phyloP scores from a whole-genome alignment of 2,113 vertebrate genomes.

The Pithys albifrons region DNA sequence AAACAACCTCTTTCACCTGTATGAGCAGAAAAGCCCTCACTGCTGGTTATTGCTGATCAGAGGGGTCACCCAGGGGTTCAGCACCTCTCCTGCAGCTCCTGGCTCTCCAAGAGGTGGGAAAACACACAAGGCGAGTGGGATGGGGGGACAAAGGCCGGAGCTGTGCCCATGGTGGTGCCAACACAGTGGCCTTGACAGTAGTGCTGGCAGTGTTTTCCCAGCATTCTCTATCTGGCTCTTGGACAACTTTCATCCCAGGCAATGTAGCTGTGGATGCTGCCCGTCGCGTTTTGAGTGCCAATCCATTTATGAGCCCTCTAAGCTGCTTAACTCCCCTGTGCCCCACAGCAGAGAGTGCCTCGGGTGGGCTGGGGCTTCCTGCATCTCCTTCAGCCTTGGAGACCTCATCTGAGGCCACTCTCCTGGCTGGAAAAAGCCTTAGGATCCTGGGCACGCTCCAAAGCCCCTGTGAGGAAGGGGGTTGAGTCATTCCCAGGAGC shows the following conservation, averaged over 20 bases:
- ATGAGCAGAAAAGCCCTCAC: background rate
- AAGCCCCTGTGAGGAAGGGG: background rate
- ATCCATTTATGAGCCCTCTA: conserved; percentile 9
- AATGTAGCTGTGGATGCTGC: background rate
- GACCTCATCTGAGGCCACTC: fast-evolving
- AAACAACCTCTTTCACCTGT: fast-evolving
- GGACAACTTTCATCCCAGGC: background rate
- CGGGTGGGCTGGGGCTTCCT: fast-evolving
- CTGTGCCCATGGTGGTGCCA: fast-evolving
- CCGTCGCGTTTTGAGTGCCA: fast-evolving
- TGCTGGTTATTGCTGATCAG: background rate
- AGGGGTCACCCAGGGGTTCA: background rate
- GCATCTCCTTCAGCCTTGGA: fast-evolving
- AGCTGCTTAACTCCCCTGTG: background rate
- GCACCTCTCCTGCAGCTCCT: background rate
- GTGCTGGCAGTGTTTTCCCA: fast-evolving
- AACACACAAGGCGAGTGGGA: fast-evolving
- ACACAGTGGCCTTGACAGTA: fast-evolving
- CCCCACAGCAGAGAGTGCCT: background rate
- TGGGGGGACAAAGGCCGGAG: fast-evolving
- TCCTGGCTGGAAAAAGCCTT: background rate
- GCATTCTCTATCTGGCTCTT: background rate
- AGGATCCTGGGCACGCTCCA: fast-evolving
- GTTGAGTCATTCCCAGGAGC: background rate
- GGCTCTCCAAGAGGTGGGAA: background rate